Conservation (phyloP, 2,888 invertebrate species). For the Buathra laborator region DNA sequence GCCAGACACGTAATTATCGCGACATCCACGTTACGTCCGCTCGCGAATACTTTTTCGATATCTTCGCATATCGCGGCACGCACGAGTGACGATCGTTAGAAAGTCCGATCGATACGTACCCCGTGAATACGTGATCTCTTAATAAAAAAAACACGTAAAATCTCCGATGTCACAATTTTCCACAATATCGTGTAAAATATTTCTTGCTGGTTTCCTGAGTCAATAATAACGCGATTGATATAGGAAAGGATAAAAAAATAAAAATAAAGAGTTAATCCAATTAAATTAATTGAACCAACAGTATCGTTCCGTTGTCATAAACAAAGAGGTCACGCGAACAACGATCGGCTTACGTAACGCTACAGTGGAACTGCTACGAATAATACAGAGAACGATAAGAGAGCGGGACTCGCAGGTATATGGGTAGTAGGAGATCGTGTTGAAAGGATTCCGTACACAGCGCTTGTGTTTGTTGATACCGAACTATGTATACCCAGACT, state of each 20-base stretch:
- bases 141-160: constrained; percentile 1
- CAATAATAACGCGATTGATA: neutral
- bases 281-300: constrained; percentile 63
- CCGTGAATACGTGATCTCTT: constrained; percentile 39
- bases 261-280: constrained; percentile 54
- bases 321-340: constrained; percentile 64
- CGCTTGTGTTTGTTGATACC: constrained; percentile 19
- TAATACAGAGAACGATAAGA: constrained; percentile 39
- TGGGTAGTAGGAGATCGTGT: constrained; percentile 22
- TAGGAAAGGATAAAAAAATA: constrained; percentile 5
- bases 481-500: neutral
- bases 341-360: constrained; percentile 58
- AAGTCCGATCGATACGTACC: constrained; percentile 39
- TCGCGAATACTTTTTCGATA: constrained; percentile 20
- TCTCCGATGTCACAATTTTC: neutral
- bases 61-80: constrained; percentile 9
- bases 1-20: neutral
- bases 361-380: constrained; percentile 35
- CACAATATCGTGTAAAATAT: neutral
- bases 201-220: constrained; percentile 46
- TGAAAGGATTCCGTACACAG: constrained; percentile 40
- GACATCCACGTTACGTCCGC: constrained; percentile 42
- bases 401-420: neutral
- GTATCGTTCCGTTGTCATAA: constrained; percentile 66
- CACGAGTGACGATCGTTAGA: constrained; percentile 45